Base-by-base conservation (phyloP, 2,888 invertebrate species). In the Orthosia incerta region DNA sequence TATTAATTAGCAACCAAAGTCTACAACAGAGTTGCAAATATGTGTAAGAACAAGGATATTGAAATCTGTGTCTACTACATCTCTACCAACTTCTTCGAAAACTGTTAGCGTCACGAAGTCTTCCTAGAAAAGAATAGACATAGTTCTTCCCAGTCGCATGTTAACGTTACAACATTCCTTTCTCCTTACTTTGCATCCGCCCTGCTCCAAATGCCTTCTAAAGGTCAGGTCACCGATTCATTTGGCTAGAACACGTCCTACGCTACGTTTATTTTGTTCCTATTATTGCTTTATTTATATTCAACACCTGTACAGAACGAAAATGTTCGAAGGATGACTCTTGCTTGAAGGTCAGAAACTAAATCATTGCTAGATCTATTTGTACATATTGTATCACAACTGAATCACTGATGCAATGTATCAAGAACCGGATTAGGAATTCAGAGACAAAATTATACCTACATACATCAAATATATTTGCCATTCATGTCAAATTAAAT, bases 201-300 rank as follows among this genome's bases (percentile, higher is more conserved):
- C 61, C 62, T 79, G 76, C 46, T 79, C 51, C 57, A 76, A 26
- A 79, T 79, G 61, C 62, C 20, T 74, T 50, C 7, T 26, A 76
- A 74, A 76, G 62, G 74, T 76, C 74, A 76, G 62, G 80, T 76
- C 74, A 57, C 3, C 62, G 46, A 57, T 53, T 74, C 76, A n/a
- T 62, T 57, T 53, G 46, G 51, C 76, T 62, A 74, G 74, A 46
- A 57, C 50, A 20, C 46, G 46, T 57, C 46, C 16, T 23, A 23
- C 3, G n/a, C 4, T 18, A 26, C 18, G 18, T 51, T 31, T 26
- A 20, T 53, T 31, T 26, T 53, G 15, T 20, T 45, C 16, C 16
- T 53, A 70, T 15, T 9, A 11, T 15, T 46, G n/a, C 45, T 31
- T 53, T 31, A 55, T 71, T 68, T 66, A 66, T 70, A 55, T 46